Evolutionary conservation across 2,888 invertebrate genomes (phyloP).

Genomic region (Cosmia trapezina): DNA sequence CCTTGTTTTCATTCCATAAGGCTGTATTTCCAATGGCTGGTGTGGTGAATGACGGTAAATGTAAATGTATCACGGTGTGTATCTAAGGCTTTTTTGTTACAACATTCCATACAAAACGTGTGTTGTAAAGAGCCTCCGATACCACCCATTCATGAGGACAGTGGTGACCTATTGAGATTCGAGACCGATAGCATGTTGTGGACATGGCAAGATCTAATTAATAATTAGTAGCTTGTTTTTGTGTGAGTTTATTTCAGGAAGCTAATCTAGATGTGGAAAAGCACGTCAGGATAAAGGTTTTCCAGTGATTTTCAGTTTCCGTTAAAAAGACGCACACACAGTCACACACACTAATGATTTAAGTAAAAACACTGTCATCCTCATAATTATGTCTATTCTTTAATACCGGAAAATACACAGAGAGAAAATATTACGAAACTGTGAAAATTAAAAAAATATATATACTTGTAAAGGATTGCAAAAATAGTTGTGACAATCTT

Average conservation of each 20-base stretch:
- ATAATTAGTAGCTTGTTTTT: background rate
- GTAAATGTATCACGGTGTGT: slow-evolving; percentile 84
- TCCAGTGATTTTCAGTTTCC: background rate
- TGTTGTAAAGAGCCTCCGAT: slow-evolving; percentile 89
- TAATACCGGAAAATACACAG: background rate
- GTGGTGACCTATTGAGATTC: slow-evolving; percentile 90
- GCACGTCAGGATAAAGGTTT: fast-evolving
- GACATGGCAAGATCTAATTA: slow-evolving; percentile 66
- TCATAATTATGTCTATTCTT: background rate
- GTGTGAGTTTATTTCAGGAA: background rate
- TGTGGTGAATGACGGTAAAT: slow-evolving; percentile 67
- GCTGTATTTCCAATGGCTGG: slow-evolving; percentile 60
- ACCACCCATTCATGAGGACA: slow-evolving; percentile 90
- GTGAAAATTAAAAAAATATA: background rate
- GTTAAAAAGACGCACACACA: too few species aligned
- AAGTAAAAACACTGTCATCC: background rate
- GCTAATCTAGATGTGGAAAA: background rate
- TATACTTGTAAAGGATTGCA: too few species aligned
- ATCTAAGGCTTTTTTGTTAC: slow-evolving; percentile 89
- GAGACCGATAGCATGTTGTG: slow-evolving; percentile 75
- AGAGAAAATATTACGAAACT: background rate
- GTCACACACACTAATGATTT: background rate
- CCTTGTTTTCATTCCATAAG: slow-evolving; percentile 61
- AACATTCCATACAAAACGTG: slow-evolving; percentile 90
- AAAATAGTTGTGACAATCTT: background rate